Conservation (phyloP, 2,113 vertebrate species). For the Mesoclemmys tuberculata region DNA sequence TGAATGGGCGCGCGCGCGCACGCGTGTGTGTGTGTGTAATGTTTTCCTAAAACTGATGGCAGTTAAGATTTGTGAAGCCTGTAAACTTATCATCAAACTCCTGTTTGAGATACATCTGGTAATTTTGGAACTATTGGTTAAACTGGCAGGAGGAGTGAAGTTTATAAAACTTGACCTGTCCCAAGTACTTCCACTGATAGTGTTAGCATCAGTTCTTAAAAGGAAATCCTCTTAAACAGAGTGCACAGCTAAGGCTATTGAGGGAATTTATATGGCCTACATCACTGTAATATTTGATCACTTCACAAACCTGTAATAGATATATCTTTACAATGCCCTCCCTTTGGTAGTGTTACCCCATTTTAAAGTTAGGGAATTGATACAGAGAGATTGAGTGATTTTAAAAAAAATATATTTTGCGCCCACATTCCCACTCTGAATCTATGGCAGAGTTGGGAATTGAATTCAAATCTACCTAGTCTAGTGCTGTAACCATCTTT, state of each 20-base stretch:
- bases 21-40: background rate
- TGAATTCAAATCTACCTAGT: background rate
- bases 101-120: background rate
- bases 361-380: conserved; percentile 20
- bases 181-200: background rate
- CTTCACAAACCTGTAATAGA: background rate
- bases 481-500: conserved; percentile 29
- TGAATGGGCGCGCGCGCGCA: no score
- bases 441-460: background rate
- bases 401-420: background rate
- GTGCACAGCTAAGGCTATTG: background rate
- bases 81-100: background rate
- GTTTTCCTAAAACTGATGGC: background rate
- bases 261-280: background rate
- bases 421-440: background rate
- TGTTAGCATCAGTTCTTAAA: background rate
- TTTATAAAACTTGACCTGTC: background rate
- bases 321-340: background rate
- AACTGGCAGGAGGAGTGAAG: background rate
- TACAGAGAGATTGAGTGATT: conserved; percentile 51
- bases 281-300: background rate
- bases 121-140: background rate
- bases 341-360: background rate
- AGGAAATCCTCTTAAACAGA: background rate
- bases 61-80: background rate